Percentiles rank a stretch among this genome's conserved stretches.
Conservation (phyloP, 2,888 invertebrate genomes). For the Thyatira batis region DNA sequence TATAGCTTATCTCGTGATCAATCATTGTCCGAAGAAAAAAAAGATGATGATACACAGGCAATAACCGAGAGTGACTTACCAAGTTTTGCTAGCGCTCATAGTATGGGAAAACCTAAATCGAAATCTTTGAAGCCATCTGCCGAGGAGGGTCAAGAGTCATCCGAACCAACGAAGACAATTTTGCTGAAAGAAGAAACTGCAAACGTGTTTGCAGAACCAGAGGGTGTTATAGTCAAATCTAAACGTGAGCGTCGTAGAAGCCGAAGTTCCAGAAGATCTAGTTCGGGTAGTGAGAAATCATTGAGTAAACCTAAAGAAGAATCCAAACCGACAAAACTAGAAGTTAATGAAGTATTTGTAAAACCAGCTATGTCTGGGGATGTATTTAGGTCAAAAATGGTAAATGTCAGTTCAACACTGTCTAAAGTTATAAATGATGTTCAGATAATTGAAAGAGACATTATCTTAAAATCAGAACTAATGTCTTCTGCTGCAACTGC, state of each 20-base stretch:
- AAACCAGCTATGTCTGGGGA: slow-evolving; percentile 38
- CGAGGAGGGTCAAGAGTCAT: slow-evolving; percentile 59
- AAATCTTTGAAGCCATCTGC: slow-evolving; percentile 57
- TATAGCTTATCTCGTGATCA: slow-evolving; percentile 84
- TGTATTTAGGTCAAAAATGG: slow-evolving; percentile 51
- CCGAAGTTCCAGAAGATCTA: slow-evolving; percentile 69
- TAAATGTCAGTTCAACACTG: slow-evolving; percentile 43
- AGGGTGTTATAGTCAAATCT: slow-evolving; percentile 35
- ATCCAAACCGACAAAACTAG: slow-evolving; percentile 14
- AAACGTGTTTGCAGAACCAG: slow-evolving; percentile 30
- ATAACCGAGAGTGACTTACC: slow-evolving; percentile 84
- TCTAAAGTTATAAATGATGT: slow-evolving; percentile 82
- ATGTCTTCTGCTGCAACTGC: slow-evolving; percentile 86
- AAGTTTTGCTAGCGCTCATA: slow-evolving; percentile 86
- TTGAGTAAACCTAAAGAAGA: slow-evolving; percentile 61
- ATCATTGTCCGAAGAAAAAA: slow-evolving; percentile 83
- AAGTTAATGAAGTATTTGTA: slow-evolving; percentile 7
- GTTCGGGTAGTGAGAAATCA: slow-evolving; percentile 78
- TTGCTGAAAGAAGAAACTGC: slow-evolving; percentile 56
- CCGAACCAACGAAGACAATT: slow-evolving; percentile 55
- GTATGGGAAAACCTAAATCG: slow-evolving; percentile 75
- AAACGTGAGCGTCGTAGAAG: slow-evolving; percentile 68
- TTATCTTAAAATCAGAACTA: slow-evolving; percentile 84
- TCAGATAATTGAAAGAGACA: slow-evolving; percentile 84
- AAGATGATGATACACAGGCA: slow-evolving; percentile 82